Evolutionary conservation across 2,888 invertebrate species (phyloP).

Genomic region (Drosophila mayaguana): DNA sequence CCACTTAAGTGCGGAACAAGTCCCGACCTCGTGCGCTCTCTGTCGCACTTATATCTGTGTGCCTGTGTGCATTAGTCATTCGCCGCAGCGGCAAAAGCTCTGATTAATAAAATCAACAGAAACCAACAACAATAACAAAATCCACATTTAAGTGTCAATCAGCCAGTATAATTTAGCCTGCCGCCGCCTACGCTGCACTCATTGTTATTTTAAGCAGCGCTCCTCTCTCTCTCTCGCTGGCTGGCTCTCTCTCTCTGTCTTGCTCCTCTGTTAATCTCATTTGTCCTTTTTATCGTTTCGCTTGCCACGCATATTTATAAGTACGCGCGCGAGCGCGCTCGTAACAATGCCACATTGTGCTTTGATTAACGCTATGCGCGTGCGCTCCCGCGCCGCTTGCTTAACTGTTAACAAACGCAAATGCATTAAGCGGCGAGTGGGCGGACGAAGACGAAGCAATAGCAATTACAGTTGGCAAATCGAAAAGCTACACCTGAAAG

Average conservation of each 20-base stretch:
- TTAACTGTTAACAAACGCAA: constrained; percentile 34
- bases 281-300: constrained; percentile 63
- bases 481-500: constrained; percentile 58
- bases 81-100: constrained; percentile 35
- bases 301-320: constrained; percentile 58
- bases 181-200: constrained; percentile 35
- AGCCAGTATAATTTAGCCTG: constrained; percentile 38
- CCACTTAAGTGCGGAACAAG: constrained; percentile 32
- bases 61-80: constrained; percentile 63
- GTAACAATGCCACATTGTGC: constrained; percentile 53
- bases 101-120: constrained; percentile 53
- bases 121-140: constrained; percentile 29
- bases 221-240: neutral
- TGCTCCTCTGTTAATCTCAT: neutral
- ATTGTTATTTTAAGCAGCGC: constrained; percentile 34
- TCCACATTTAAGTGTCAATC: constrained; percentile 67
- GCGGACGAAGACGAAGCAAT: constrained; percentile 25
- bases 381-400: constrained; percentile 36
- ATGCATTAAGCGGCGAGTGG: constrained; percentile 49
- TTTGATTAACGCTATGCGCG: constrained; percentile 54
- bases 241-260: neutral
- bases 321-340: constrained; percentile 28
- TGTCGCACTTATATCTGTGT: neutral
- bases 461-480: constrained; percentile 57
- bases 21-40: constrained; percentile 7